These are phyloP conservation scores for Lycaon pictus DNA, from an alignment of 2,113 vertebrate genomes.

Conservation along the genomic window DNA sequence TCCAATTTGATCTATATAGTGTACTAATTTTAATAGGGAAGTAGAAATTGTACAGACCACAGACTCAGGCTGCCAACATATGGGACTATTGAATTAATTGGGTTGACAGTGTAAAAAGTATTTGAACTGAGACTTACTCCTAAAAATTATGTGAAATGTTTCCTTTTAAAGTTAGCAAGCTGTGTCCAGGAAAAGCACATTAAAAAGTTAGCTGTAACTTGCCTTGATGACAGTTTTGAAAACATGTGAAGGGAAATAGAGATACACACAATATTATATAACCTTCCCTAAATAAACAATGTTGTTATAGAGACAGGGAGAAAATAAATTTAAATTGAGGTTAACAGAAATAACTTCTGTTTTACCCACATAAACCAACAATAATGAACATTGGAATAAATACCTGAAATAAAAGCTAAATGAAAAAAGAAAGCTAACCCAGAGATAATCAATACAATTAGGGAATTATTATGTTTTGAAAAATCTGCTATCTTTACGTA, in stretches of 20 bases:
- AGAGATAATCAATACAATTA: constrained; percentile 76
- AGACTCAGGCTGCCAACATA: not conserved
- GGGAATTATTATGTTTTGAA: constrained; percentile 73
- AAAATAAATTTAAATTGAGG: constrained; percentile 36
- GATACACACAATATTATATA: not conserved
- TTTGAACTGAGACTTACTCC: constrained; percentile 49
- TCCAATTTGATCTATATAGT: not conserved
- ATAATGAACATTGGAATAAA: constrained; percentile 72
- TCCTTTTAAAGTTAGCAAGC: constrained; percentile 48
- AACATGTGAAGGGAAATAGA: not conserved
- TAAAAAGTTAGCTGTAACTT: constrained; percentile 46
- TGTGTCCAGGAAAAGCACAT: constrained; percentile 5
- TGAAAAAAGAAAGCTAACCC: constrained; percentile 65
- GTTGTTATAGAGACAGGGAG: not conserved
- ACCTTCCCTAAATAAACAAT: constrained; percentile 37
- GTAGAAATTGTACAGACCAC: not conserved
- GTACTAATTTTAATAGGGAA: not conserved
- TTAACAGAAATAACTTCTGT: constrained; percentile 74
- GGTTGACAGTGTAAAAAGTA: constrained; percentile 26
- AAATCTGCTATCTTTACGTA: constrained; percentile 72
- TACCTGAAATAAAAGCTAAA: constrained; percentile 68
- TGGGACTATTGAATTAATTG: constrained; percentile 38
- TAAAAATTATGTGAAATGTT: constrained; percentile 57
- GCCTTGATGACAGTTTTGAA: constrained; percentile 50
- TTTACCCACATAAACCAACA: constrained; percentile 71